These are phyloP conservation scores for Gobiocypris rarus DNA, from an alignment of 2,113 vertebrate genomes.

Conservation along the genomic window DNA sequence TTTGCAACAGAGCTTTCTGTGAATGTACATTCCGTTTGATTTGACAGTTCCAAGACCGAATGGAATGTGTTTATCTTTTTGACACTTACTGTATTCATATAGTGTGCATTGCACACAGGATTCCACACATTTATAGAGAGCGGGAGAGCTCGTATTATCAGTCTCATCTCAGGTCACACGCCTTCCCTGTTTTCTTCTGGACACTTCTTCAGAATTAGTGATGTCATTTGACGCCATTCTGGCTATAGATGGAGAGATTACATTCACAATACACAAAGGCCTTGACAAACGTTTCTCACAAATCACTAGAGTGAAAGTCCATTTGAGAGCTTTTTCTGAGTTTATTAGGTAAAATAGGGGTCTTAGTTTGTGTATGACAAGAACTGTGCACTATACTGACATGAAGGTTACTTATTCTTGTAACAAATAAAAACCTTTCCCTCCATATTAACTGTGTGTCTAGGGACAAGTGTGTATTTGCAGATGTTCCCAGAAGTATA, in stretches of 20 bases:
- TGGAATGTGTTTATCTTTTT: neutral
- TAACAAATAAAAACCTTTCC: neutral
- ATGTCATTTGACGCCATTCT: slow-evolving; percentile 21
- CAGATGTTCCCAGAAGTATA: slow-evolving; percentile 2
- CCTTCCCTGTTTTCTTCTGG: neutral
- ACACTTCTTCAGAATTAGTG: neutral
- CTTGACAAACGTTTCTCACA: neutral
- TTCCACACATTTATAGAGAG: neutral
- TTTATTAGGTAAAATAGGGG: neutral
- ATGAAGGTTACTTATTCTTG: neutral
- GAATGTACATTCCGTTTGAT: slow-evolving; percentile 3
- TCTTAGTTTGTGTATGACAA: neutral
- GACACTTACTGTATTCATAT: neutral
- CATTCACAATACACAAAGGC: neutral
- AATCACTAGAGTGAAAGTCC: neutral
- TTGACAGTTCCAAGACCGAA: neutral
- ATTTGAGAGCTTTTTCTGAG: neutral
- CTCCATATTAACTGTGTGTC: neutral
- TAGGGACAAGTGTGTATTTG: slow-evolving; percentile 10
- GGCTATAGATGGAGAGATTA: neutral
- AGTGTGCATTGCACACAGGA: neutral
- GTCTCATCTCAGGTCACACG: slow-evolving; percentile 7
- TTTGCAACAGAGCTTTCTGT: neutral
- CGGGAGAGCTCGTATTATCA: neutral
- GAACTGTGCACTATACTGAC: neutral